phyloP scores from a whole-genome alignment of 2,888 invertebrate species.

The Trissoscelio sp. region DNA sequence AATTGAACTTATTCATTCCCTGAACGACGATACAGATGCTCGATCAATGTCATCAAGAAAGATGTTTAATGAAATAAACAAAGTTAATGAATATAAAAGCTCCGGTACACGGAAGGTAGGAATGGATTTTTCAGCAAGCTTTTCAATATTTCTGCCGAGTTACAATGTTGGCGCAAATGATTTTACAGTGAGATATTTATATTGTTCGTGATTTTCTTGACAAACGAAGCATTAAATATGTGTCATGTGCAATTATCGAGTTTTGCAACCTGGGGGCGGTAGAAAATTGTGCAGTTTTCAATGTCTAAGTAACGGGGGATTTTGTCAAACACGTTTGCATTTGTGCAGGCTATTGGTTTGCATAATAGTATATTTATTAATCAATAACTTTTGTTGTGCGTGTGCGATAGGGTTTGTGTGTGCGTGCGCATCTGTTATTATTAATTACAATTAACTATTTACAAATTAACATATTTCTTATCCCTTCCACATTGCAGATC shows the following conservation, averaged over 20 bases:
- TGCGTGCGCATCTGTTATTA: background rate
- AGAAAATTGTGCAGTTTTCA: conserved; percentile 36
- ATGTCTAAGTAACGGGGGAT: conserved; percentile 28
- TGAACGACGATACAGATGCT: conserved; percentile 18
- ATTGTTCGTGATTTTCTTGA: conserved; percentile 42
- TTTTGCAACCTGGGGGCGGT: conserved; percentile 12
- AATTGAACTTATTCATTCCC: conserved; percentile 23
- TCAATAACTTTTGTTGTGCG: conserved; percentile 23
- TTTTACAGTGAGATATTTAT: conserved; percentile 26
- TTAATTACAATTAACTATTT: too few relatives aligned
- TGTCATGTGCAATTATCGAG: conserved; percentile 48
- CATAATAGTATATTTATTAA: conserved; percentile 40
- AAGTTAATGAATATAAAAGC: conserved; percentile 10
- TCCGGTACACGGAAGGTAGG: conserved; percentile 52
- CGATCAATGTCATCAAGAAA: conserved; percentile 28
- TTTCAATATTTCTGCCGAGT: conserved; percentile 70
- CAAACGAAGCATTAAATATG: conserved; percentile 40
- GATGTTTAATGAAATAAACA: conserved; percentile 34
- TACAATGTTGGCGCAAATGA: conserved; percentile 35
- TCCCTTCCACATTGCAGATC: background rate
- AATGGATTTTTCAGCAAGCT: conserved; percentile 65
- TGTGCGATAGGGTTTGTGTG: background rate
- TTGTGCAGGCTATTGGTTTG: conserved; percentile 40
- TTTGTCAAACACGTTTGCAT: conserved; percentile 62
- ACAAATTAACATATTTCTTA: too few relatives aligned